A percentile compares a stretch with the other conserved stretches of the same genome.
Evolutionary conservation across 1,140 invertebrate species (phyloP).

Genomic region (Notospermus geniculatus): DNA sequence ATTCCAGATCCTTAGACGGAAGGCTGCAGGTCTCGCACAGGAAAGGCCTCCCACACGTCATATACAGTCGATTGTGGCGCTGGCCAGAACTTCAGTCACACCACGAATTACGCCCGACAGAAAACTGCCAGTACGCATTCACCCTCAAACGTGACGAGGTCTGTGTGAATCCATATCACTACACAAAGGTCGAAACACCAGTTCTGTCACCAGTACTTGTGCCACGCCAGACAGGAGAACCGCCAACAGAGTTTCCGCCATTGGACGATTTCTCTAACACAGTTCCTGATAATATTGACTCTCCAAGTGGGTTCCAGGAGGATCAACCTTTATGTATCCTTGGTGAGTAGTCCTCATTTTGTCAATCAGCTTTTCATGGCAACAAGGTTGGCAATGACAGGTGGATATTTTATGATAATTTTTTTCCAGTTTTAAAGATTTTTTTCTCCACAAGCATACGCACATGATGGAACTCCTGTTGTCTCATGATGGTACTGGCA

Average conservation of each 20-base stretch:
- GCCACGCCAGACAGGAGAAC: no score
- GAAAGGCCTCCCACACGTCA: slow-evolving; percentile 91
- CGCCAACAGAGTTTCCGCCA: no score
- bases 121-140: slow-evolving; percentile 89
- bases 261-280: no score
- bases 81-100: slow-evolving; percentile 96
- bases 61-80: slow-evolving; percentile 85
- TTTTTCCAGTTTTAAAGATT: no score
- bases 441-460: no score
- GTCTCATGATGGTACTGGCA: background rate
- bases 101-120: slow-evolving; percentile 88
- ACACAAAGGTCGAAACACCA: slow-evolving; percentile 85
- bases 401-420: background rate
- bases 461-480: background rate
- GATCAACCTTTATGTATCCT: no score
- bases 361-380: no score
- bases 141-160: slow-evolving; percentile 88
- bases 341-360: no score
- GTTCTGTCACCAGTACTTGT: slow-evolving; percentile 82
- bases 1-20: slow-evolving; percentile 52
- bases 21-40: slow-evolving; percentile 66
- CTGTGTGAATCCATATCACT: slow-evolving; percentile 96
- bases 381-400: slow-evolving; percentile 27
- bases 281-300: no score
- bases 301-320: no score